Evolutionary conservation across 2,113 vertebrate species (phyloP).

Genomic region (Ctenomys sociabilis): DNA sequence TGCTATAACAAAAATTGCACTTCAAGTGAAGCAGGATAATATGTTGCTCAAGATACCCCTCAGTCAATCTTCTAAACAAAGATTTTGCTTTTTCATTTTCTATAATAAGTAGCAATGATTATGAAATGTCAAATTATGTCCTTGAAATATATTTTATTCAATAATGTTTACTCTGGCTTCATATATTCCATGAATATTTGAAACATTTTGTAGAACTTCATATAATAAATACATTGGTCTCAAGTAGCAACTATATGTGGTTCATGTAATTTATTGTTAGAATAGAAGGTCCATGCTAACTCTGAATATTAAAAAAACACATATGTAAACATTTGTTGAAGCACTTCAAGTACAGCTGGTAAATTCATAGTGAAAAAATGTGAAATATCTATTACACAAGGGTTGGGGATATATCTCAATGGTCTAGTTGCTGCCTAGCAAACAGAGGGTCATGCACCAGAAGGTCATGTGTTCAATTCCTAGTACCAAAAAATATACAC

Average conservation of each 20-base stretch:
- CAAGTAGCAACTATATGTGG: not conserved
- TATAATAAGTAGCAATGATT: not conserved
- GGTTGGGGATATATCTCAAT: no score
- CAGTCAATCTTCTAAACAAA: not conserved
- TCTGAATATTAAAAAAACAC: constrained; percentile 22
- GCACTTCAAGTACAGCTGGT: constrained; percentile 42
- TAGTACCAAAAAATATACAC: no score
- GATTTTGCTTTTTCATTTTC: not conserved
- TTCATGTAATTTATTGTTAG: constrained; percentile 7
- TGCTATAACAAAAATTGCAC: constrained; percentile 1
- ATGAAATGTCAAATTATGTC: constrained; percentile 19
- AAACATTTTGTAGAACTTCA: not conserved
- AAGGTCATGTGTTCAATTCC: no score
- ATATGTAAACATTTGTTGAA: not conserved
- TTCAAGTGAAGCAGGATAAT: not conserved
- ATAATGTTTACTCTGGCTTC: constrained; percentile 7
- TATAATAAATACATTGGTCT: constrained; percentile 17
- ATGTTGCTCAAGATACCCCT: not conserved
- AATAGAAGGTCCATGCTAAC: constrained; percentile 10
- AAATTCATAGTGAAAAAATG: constrained; percentile 24
- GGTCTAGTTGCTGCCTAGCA: no score
- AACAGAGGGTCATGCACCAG: no score
- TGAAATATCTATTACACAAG: not conserved
- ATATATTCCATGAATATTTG: constrained; percentile 16
- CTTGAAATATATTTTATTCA: constrained; percentile 36